These are phyloP conservation scores for Zaprionus ghesquierei DNA, from an alignment of 1,140 invertebrate genomes.

Conservation along the genomic window DNA sequence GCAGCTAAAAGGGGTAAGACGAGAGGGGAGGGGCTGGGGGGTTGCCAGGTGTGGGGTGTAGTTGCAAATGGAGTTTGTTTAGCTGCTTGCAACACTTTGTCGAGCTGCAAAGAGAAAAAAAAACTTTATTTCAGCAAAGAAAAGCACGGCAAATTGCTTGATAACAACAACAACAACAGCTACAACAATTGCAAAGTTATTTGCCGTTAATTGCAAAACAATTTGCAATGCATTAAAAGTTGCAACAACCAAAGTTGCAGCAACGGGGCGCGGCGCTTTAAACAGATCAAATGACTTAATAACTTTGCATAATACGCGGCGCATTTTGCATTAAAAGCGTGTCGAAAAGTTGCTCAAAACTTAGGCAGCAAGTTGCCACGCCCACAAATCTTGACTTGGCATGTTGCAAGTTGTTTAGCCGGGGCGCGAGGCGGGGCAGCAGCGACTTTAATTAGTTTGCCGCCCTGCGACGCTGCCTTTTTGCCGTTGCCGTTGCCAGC, in stretches of 20 bases:
- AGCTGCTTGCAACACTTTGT: constrained; percentile 72
- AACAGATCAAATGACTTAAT: constrained; percentile 25
- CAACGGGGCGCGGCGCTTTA: background rate
- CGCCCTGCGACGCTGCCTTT: constrained; percentile 6
- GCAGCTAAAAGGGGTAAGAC: background rate
- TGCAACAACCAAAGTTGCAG: no score
- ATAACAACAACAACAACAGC: constrained; percentile 30
- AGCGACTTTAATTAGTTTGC: constrained; percentile 69
- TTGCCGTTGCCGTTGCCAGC: constrained; percentile 10
- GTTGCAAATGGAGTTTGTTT: constrained; percentile 60
- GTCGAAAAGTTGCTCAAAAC: background rate
- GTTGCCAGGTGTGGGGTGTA: constrained; percentile 19
- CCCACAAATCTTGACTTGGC: background rate
- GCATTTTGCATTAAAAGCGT: constrained; percentile 11
- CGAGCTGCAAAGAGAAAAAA: constrained; percentile 2
- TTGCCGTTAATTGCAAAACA: constrained; percentile 68
- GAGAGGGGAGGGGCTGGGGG: background rate
- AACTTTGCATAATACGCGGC: background rate
- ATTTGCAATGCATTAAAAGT: constrained; percentile 74
- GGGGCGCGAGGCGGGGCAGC: background rate
- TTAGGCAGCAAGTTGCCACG: background rate
- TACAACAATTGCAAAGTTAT: constrained; percentile 25
- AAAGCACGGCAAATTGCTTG: constrained; percentile 50
- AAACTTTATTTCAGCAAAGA: constrained; percentile 57
- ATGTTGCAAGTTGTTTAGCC: constrained; percentile 40